Evolutionary conservation across 2,797 vertebrate species (phyloP).

Genomic region (Anas flavirostris): DNA sequence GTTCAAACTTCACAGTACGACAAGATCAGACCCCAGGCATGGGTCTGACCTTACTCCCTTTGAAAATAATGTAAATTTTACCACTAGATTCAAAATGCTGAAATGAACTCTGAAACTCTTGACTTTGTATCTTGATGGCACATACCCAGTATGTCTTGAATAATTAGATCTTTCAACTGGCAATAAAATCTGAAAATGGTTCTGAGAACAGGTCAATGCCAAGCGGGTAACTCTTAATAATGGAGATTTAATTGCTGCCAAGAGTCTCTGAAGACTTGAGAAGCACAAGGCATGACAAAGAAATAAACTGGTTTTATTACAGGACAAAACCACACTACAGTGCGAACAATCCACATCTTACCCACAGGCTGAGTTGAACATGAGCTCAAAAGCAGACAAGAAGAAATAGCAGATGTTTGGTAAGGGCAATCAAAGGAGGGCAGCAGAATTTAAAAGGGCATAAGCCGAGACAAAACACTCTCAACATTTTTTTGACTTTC

Average conservation of each 20-base stretch:
- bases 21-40: accelerated
- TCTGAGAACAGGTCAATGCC: accelerated
- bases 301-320: not conserved
- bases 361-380: accelerated
- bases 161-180: not conserved
- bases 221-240: not conserved
- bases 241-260: not conserved
- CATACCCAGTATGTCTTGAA: accelerated
- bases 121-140: not conserved
- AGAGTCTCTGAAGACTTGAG: not conserved
- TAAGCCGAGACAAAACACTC: not conserved
- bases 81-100: not conserved
- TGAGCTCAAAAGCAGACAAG: not conserved
- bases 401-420: not conserved
- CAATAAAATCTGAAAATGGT: not conserved
- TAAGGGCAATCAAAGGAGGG: not conserved
- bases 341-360: not conserved
- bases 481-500: not conserved
- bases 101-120: not conserved
- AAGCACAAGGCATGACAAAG: not conserved
- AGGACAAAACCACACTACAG: not conserved
- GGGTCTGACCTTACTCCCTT: not conserved
- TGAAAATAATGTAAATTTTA: not conserved
- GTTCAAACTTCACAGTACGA: not conserved
- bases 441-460: not conserved